phyloP scores from a whole-genome alignment of 1,140 invertebrate genomes.

The Aleiodes sp. region DNA sequence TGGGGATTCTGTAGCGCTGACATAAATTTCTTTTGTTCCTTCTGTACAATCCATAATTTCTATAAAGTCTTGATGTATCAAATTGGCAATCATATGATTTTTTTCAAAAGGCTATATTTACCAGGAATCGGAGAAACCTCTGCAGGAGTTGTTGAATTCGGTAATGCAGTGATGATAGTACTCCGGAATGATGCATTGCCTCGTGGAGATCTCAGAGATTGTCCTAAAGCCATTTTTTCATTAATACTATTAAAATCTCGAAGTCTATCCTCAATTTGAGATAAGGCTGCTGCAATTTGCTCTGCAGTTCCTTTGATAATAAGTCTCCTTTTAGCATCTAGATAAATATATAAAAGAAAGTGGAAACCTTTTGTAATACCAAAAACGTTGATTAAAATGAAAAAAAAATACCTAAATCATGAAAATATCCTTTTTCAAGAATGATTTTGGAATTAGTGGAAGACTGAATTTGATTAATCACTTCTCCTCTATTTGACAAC shows the following conservation, averaged over 20 bases:
- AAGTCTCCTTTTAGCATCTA: slow-evolving; percentile 64
- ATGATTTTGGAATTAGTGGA: slow-evolving; percentile 72
- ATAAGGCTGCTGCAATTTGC: slow-evolving; percentile 70
- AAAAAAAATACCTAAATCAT: slow-evolving; percentile 36
- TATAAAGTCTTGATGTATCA: too few relatives aligned
- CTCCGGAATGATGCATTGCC: slow-evolving; percentile 44
- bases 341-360: slow-evolving; percentile 30
- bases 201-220: slow-evolving; percentile 63
- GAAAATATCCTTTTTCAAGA: slow-evolving; percentile 47
- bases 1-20: slow-evolving; percentile 82
- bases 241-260: slow-evolving; percentile 65
- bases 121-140: neutral
- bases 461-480: slow-evolving; percentile 74
- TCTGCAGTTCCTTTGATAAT: slow-evolving; percentile 70
- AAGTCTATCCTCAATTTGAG: slow-evolving; percentile 71
- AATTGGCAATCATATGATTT: neutral
- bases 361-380: neutral
- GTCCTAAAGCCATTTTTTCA: slow-evolving; percentile 59
- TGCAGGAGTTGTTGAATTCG: slow-evolving; percentile 17
- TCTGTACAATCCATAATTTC: slow-evolving; percentile 46
- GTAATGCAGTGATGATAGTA: neutral
- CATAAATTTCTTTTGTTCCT: slow-evolving; percentile 79
- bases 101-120: neutral
- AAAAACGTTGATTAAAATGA: neutral
- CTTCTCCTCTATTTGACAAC: slow-evolving; percentile 76